These are phyloP conservation scores for Hystrix brachyura DNA, from an alignment of 2,113 vertebrate species.

Conservation along the genomic window DNA sequence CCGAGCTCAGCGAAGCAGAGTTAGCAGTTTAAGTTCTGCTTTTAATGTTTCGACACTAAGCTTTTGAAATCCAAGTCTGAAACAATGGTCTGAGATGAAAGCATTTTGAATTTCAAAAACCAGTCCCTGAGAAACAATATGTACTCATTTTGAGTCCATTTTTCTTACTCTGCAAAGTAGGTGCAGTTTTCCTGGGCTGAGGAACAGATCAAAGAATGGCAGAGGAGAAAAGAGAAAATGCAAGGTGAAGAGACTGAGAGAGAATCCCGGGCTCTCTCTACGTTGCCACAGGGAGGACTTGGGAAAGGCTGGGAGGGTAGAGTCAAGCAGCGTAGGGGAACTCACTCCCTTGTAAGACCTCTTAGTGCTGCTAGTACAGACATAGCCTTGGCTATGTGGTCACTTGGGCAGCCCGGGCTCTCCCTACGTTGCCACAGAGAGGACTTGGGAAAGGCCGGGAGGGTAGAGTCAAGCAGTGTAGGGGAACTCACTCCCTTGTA, in stretches of 20 bases:
- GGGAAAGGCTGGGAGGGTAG: neutral
- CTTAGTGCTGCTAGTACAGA: neutral
- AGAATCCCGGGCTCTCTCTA: rapidly evolving
- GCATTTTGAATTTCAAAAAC: neutral
- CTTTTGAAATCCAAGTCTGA: neutral
- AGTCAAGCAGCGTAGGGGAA: neutral
- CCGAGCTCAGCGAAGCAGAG: neutral
- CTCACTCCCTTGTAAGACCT: neutral
- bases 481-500: neutral
- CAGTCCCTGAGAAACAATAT: neutral
- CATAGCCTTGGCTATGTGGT: neutral
- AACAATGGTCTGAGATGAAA: neutral
- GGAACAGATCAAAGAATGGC: neutral
- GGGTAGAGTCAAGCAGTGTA: neutral
- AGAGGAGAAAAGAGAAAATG: neutral
- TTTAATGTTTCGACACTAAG: neutral
- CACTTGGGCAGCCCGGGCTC: no score
- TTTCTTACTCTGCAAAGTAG: neutral
- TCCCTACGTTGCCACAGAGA: no score
- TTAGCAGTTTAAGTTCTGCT: neutral
- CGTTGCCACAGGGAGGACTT: neutral
- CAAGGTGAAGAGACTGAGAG: neutral
- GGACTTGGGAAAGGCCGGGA: neutral
- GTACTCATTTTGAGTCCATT: neutral
- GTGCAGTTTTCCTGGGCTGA: neutral